Percentiles rank a stretch among this genome's conserved stretches.
These are phyloP conservation scores for Temnothorax curvispinosus DNA, from an alignment of 1,140 invertebrate genomes.

Conservation along the genomic window DNA sequence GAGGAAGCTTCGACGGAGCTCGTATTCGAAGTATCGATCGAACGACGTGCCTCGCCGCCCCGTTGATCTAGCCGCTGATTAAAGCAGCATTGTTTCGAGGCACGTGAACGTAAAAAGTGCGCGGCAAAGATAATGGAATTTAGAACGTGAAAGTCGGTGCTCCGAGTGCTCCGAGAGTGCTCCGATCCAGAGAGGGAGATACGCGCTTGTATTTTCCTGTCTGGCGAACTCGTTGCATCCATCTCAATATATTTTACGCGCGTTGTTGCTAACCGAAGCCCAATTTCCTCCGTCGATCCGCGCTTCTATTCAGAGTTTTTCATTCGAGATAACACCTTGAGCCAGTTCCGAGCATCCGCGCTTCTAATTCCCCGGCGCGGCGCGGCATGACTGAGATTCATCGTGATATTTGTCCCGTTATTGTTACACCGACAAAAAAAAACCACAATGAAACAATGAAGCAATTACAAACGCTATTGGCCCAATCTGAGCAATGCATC, in stretches of 20 bases:
- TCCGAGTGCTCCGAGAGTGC: background rate
- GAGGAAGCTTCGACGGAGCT: background rate
- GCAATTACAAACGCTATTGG: constrained; percentile 29
- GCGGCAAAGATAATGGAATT: constrained; percentile 26
- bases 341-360: constrained; percentile 12
- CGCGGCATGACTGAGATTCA: constrained; percentile 5
- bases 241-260: background rate
- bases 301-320: background rate
- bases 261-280: constrained; percentile 17
- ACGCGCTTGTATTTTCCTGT: background rate
- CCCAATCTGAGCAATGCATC: constrained; percentile 2
- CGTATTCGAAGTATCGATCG: background rate
- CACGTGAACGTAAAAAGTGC: constrained; percentile 14
- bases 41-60: background rate
- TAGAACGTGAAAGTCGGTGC: constrained; percentile 46
- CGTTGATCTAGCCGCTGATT: background rate
- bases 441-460: constrained; percentile 49
- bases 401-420: constrained; percentile 55
- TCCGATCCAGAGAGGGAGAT: constrained; percentile 17
- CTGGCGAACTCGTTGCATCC: background rate
- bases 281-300: constrained; percentile 1
- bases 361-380: too few species aligned
- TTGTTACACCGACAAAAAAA: constrained; percentile 26
- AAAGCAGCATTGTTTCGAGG: constrained; percentile 4
- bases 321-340: background rate